Conservation (phyloP, 2,113 vertebrate species). For the Nycticryphes semicollaris region DNA sequence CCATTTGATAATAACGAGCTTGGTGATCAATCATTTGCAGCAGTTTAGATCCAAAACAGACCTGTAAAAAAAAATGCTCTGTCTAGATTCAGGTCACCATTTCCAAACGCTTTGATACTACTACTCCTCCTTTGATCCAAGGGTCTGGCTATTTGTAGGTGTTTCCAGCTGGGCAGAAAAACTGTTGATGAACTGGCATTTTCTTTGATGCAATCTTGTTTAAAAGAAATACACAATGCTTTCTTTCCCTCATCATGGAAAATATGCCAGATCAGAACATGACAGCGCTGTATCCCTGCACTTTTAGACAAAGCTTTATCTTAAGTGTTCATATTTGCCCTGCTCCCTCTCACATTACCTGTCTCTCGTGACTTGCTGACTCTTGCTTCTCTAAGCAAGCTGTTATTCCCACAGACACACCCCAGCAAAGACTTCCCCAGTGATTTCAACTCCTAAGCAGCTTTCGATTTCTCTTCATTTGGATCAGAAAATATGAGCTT, state of each 20-base stretch:
- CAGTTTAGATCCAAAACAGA: neutral
- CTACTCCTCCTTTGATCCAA: neutral
- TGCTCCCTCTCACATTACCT: neutral
- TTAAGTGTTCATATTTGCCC: neutral
- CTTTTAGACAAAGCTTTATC: neutral
- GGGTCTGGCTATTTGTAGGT: neutral
- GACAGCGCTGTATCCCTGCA: neutral
- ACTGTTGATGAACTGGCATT: neutral
- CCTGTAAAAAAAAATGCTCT: neutral
- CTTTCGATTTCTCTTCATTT: constrained; percentile 21
- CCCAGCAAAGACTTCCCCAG: neutral
- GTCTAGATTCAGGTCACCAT: neutral
- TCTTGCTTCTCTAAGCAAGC: neutral
- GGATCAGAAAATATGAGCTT: constrained; percentile 9
- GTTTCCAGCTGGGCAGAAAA: neutral
- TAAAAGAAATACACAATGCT: neutral
- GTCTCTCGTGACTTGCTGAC: neutral
- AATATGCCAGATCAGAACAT: neutral
- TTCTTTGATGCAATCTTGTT: neutral
- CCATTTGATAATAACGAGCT: neutral
- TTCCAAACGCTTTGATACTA: neutral
- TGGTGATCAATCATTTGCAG: neutral
- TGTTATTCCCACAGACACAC: neutral
- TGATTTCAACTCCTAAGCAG: neutral
- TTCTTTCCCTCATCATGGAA: neutral